Evolutionary conservation across 2,888 invertebrate species (phyloP).

Genomic region (Belgica antarctica): DNA sequence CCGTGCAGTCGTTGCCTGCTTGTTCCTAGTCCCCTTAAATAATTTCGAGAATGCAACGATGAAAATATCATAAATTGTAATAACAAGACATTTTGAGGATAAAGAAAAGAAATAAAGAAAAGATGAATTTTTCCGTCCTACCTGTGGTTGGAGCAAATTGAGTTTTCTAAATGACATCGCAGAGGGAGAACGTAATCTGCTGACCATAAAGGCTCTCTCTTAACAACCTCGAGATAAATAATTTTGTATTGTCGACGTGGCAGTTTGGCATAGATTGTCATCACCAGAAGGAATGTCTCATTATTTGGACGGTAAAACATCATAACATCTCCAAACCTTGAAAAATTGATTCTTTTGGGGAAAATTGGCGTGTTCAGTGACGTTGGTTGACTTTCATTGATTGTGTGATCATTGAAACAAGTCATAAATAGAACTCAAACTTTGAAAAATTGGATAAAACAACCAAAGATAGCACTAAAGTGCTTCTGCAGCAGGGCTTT

Average conservation of each 20-base stretch:
- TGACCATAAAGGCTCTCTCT: not conserved
- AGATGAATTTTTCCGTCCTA: not conserved
- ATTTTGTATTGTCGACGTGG: not conserved
- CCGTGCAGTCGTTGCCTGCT: not conserved
- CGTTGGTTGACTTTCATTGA: no score
- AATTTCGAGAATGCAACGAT: not conserved
- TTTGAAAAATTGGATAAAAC: no score
- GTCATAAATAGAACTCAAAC: no score
- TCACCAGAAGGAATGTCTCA: not conserved
- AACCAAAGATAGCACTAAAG: no score
- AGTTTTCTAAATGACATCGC: not conserved
- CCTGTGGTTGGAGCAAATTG: not conserved
- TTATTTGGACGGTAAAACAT: not conserved
- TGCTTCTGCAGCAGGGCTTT: no score
- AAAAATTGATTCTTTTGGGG: not conserved
- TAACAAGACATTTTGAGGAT: not conserved
- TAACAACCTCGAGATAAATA: not conserved
- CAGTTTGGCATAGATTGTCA: conserved; percentile 3
- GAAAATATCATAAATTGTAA: conserved; percentile 24
- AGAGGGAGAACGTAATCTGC: conserved; percentile 4
- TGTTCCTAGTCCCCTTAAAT: not conserved
- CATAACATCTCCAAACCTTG: not conserved
- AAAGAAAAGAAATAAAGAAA: no score
- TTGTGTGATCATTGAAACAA: no score
- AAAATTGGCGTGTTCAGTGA: not conserved